A percentile compares a stretch with the other conserved stretches of the same genome.
Conservation (phyloP, 2,113 vertebrate genomes). For the Plestiodon gilberti region DNA sequence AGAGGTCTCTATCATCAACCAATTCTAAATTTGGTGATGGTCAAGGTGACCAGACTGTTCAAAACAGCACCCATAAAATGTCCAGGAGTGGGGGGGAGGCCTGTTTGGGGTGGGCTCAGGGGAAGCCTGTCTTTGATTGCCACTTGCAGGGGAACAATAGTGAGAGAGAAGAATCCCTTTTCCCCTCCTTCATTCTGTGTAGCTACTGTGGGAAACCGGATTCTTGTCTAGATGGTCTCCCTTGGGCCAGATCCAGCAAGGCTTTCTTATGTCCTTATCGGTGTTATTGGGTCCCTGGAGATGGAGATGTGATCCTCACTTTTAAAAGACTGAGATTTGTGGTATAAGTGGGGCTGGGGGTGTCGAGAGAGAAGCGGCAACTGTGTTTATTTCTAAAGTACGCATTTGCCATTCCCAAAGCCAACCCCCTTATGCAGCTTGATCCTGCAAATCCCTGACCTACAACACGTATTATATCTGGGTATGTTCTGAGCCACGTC, state of each 20-base stretch:
- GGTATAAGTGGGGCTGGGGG: not conserved
- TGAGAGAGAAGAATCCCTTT: too few relatives aligned
- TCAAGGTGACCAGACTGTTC: accelerated
- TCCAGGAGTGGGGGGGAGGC: not conserved
- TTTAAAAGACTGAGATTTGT: not conserved
- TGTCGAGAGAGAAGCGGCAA: not conserved
- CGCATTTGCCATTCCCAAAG: not conserved
- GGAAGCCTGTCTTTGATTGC: too few relatives aligned
- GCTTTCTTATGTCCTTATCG: too few relatives aligned
- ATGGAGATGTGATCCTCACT: not conserved
- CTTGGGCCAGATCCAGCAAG: too few relatives aligned
- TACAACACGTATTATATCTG: not conserved
- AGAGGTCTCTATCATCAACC: constrained; percentile 68
- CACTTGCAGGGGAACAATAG: too few relatives aligned
- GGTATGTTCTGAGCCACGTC: not conserved
- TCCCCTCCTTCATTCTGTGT: too few relatives aligned
- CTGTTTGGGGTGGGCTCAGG: not conserved
- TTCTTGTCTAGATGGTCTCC: too few relatives aligned
- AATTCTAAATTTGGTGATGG: not conserved
- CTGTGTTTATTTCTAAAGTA: not conserved
- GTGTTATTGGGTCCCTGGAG: too few relatives aligned
- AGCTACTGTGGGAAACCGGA: too few relatives aligned
- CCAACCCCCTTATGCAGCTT: not conserved
- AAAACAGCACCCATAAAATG: accelerated
- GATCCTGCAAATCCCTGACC: not conserved